Conservation (phyloP, 92 coral and sea anemone genomes). For the Desmophyllum pertusum region DNA sequence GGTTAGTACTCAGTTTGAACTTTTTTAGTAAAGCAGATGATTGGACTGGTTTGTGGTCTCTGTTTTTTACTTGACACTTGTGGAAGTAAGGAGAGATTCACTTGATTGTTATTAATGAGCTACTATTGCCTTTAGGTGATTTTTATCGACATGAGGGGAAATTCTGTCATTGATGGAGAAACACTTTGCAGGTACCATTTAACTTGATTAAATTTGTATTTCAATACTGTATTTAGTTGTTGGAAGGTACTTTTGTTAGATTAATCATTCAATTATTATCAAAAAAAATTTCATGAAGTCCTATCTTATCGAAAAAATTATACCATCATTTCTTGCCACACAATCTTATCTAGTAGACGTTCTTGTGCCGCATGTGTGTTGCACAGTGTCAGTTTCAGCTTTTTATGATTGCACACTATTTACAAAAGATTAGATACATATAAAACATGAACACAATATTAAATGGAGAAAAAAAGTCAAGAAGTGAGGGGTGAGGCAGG, state of each 20-base stretch:
- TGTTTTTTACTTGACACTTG: neutral
- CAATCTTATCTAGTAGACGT: neutral
- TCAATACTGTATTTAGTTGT: neutral
- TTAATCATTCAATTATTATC: too few relatives aligned
- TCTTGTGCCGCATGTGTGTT: too few relatives aligned
- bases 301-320: too few relatives aligned
- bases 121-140: constrained; percentile 65
- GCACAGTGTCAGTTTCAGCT: too few relatives aligned
- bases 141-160: constrained; percentile 94
- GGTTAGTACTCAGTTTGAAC: neutral
- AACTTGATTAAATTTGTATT: neutral
- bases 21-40: neutral
- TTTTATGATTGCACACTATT: too few relatives aligned
- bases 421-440: too few relatives aligned
- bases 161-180: constrained; percentile 90
- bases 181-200: constrained; percentile 83
- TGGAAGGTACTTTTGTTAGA: neutral
- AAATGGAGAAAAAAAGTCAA: too few relatives aligned
- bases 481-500: too few relatives aligned
- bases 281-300: too few relatives aligned
- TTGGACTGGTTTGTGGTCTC: neutral
- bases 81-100: neutral
- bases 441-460: too few relatives aligned
- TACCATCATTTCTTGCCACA: too few relatives aligned
- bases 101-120: neutral